Evolutionary conservation across 1,140 invertebrate genomes (phyloP), one percentile per base, ranked within the genome.

Genomic region (Danaus plexippus): DNA sequence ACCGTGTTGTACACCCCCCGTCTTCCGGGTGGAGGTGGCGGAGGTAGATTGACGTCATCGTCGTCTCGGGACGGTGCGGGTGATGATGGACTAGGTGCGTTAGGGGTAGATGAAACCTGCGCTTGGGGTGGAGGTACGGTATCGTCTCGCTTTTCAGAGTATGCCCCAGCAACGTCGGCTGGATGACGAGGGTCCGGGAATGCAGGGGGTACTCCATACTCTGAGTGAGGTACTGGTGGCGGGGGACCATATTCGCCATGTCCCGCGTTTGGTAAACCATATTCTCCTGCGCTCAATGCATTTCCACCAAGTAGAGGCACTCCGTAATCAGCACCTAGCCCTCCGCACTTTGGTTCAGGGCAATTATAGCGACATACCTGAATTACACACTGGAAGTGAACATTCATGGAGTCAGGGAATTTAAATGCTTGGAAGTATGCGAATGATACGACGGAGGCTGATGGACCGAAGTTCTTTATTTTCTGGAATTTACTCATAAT

Each of bases 391-490:
- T 98, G 96, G 92, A 98, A 98, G 89, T 97, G 96, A 1, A 98
- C 96, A 75, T 97, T 97, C 96, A 97, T 97, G 9, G 95, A 97
- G 78, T 98, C 96, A 0, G 96, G 96, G 92, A 98, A 98, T 84
- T 98, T 97, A 88, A 97, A 98, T 1, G 96, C 96, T 87, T 96
- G 95, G 93, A 98, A 98, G 87, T 97, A 96, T 2, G 96, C 96
- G 73, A 97, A 98, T 49, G 95, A 96, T 1, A 98, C 94, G 0
- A 97, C 96, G 0, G 95, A 96, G 6, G 96, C 96, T 22, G 94
- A 96, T 0, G 95, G 94, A 0, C 96, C 96, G 61, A 97, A 98
- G 88, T 97, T 97, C 88, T 97, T 97, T 61, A 97, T 96, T 87
- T 98, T 98, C 66, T 96, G 95, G 92, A 98, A 98, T 80, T 94